Conservation (phyloP, 2,113 vertebrate genomes). For the Cheilinus undulatus region DNA sequence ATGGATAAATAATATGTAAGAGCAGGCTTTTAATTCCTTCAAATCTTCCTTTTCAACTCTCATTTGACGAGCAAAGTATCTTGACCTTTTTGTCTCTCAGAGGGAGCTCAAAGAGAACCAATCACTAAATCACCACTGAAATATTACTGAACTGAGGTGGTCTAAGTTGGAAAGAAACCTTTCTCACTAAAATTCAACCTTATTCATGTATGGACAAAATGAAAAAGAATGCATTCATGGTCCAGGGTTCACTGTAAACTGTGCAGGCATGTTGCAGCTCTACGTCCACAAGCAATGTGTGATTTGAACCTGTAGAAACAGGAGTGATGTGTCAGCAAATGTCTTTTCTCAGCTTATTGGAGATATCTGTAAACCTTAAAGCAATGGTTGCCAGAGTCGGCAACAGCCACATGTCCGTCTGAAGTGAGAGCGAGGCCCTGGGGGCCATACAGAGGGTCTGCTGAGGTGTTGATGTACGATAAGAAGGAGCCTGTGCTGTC, state of each 20-base stretch:
- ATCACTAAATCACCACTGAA: neutral
- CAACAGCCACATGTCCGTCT: constrained; percentile 95
- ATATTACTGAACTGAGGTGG: neutral
- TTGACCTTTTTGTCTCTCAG: neutral
- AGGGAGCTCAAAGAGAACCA: neutral
- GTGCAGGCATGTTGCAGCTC: constrained; percentile 33
- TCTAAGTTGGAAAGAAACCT: neutral
- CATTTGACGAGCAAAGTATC: neutral
- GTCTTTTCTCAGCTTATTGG: constrained; percentile 83
- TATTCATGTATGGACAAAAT: neutral
- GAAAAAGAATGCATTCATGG: constrained; percentile 4
- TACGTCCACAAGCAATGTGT: constrained; percentile 22
- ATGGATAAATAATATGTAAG: neutral
- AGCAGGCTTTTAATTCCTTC: neutral
- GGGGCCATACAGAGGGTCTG: constrained; percentile 94
- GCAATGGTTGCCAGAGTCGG: constrained; percentile 97
- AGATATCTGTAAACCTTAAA: constrained; percentile 98
- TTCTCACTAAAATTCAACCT: no score
- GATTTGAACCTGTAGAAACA: neutral
- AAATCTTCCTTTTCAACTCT: neutral
- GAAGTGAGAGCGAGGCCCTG: constrained; percentile 96
- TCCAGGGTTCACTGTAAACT: neutral
- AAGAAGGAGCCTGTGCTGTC: constrained; percentile 96
- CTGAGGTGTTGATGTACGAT: constrained; percentile 97
- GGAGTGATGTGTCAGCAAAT: neutral